A percentile compares a stretch with the other conserved stretches of the same genome.
Conservation (phyloP, 2,797 vertebrate genomes). For the Lateolabrax maculatus region DNA sequence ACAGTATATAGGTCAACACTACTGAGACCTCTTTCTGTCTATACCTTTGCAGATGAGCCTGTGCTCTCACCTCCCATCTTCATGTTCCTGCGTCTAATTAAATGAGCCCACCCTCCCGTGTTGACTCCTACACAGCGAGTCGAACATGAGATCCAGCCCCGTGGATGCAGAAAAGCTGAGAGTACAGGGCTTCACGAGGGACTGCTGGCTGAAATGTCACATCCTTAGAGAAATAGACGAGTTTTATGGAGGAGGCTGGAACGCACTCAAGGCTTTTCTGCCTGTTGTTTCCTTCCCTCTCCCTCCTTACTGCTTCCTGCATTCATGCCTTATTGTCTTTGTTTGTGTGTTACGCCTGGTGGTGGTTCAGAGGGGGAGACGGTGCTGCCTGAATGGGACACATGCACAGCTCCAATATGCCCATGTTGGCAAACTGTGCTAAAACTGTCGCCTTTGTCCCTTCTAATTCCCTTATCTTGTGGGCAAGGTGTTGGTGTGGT, state of each 20-base stretch:
- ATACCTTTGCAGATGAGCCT: not conserved
- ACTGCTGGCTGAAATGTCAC: constrained; percentile 43
- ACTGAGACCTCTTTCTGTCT: no score
- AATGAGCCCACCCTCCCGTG: constrained; percentile 2
- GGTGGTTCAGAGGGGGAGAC: not conserved
- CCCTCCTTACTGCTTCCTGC: constrained; percentile 3
- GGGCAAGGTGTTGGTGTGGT: constrained; percentile 59
- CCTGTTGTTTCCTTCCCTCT: constrained; percentile 16
- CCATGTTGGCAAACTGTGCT: constrained; percentile 44
- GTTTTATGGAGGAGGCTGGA: constrained; percentile 27
- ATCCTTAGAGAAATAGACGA: constrained; percentile 29
- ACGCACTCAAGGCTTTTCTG: constrained; percentile 7
- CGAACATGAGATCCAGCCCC: constrained; percentile 23
- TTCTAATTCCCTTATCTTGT: constrained; percentile 69
- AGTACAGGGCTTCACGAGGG: not conserved
- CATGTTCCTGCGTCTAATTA: constrained; percentile 18
- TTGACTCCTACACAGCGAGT: constrained; percentile 9
- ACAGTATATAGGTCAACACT: not conserved
- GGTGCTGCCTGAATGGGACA: constrained; percentile 34
- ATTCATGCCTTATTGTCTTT: constrained; percentile 13
- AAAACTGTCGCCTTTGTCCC: constrained; percentile 48
- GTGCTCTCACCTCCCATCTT: no score
- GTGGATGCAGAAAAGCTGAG: constrained; percentile 21
- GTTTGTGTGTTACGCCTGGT: constrained; percentile 14
- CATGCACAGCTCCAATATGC: constrained; percentile 21